These are phyloP conservation scores for Vultur gryphus DNA, from an alignment of 2,797 vertebrate genomes.

Conservation along the genomic window DNA sequence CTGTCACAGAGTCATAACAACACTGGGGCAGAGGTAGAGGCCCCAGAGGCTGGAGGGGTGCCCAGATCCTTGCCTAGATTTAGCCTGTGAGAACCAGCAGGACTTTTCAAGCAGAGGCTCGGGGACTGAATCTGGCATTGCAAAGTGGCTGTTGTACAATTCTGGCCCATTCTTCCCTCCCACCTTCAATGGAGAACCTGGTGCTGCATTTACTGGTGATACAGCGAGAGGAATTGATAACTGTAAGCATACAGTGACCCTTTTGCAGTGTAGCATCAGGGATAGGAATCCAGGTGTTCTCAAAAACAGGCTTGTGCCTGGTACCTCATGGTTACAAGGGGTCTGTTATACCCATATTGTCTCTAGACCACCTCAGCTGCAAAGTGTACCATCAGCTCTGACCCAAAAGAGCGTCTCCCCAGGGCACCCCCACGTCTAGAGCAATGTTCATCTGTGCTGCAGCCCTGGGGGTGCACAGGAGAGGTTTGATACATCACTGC, in stretches of 20 bases:
- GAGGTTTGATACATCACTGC: neutral
- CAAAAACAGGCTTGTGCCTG: neutral
- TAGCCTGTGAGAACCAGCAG: neutral
- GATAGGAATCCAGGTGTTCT: neutral
- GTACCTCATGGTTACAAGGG: neutral
- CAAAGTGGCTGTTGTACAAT: neutral
- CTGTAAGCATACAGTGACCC: too few species aligned
- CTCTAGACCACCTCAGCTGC: neutral
- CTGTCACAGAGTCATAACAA: neutral
- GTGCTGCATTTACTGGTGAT: neutral
- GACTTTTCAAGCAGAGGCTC: neutral
- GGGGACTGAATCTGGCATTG: neutral
- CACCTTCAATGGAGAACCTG: neutral
- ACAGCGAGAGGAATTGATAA: neutral
- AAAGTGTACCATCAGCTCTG: neutral
- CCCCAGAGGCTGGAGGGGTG: fast-evolving
- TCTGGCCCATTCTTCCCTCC: neutral
- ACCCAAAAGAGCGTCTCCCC: neutral
- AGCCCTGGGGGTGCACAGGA: neutral
- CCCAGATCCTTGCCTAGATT: neutral
- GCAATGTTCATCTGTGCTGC: neutral
- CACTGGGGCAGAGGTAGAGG: neutral
- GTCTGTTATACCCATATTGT: neutral
- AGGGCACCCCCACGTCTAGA: neutral
- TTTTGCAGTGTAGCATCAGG: neutral